Conservation (phyloP, 2,797 vertebrate species). For the Enteromius mattozi region DNA sequence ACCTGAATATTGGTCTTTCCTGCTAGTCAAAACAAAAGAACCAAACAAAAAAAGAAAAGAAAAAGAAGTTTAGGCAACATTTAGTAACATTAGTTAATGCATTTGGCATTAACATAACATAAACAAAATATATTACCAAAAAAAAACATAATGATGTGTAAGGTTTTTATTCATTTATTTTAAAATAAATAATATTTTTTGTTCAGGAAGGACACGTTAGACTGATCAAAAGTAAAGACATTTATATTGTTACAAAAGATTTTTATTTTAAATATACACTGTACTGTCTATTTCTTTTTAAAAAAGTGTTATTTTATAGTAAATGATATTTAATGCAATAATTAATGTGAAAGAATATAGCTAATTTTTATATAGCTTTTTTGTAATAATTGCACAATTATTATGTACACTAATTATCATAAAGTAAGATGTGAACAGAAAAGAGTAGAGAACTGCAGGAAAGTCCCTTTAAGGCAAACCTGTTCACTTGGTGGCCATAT, state of each 20-base stretch:
- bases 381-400: neutral
- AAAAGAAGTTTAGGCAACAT: neutral
- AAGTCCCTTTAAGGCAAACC: neutral
- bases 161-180: neutral
- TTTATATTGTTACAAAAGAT: neutral
- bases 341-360: neutral
- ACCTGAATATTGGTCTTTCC: constrained; percentile 28
- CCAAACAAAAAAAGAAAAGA: neutral
- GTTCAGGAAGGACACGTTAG: neutral
- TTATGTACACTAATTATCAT: neutral
- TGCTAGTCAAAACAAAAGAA: constrained; percentile 30
- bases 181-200: neutral
- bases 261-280: neutral
- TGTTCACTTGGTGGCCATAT: neutral
- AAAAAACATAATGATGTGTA: neutral
- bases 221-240: neutral
- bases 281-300: neutral
- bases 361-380: neutral
- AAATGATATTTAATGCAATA: neutral
- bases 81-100: neutral
- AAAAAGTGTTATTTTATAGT: neutral
- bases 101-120: neutral
- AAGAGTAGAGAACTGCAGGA: neutral
- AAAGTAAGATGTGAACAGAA: neutral
- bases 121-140: neutral